These are phyloP conservation scores for Drosophila guanche DNA, from an alignment of 1,140 invertebrate genomes.

Conservation along the genomic window DNA sequence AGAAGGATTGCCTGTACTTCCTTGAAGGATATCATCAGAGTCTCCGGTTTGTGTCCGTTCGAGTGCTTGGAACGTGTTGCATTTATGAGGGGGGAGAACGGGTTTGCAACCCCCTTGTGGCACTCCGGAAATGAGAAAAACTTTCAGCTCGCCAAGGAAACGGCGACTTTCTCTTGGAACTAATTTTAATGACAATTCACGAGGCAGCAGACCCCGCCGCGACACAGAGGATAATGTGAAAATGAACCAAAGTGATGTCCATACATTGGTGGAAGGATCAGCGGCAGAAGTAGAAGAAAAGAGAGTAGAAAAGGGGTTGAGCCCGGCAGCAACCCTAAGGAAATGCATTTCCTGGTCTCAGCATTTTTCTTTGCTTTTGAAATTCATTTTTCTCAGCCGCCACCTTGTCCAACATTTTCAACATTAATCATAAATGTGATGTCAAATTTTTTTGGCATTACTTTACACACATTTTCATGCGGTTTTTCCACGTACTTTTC, in stretches of 20 bases:
- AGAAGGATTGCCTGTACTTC: conserved; percentile 6
- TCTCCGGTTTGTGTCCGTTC: conserved; percentile 26
- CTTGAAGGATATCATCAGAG: conserved; percentile 12
- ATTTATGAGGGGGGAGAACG: conserved; percentile 62
- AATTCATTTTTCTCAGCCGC: conserved; percentile 41
- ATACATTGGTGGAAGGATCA: no score
- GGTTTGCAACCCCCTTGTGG: conserved; percentile 42
- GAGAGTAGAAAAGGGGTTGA: conserved; percentile 12
- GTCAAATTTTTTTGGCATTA: neutral
- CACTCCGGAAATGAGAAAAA: conserved; percentile 73
- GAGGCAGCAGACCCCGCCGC: conserved; percentile 55
- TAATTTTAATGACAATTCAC: conserved; percentile 82
- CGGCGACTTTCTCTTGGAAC: conserved; percentile 49
- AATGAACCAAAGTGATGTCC: conserved; percentile 24
- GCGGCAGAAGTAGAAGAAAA: neutral
- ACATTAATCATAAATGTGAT: conserved; percentile 58
- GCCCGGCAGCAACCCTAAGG: conserved; percentile 22
- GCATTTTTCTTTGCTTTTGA: conserved; percentile 30
- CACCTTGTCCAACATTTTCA: conserved; percentile 11
- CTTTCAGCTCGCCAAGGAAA: conserved; percentile 43
- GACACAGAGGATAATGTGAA: conserved; percentile 41
- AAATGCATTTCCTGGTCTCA: conserved; percentile 35
- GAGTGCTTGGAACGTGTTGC: conserved; percentile 72
- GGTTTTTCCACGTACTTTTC: conserved; percentile 56
- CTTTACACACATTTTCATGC: conserved; percentile 3